Conservation (phyloP, 2,888 invertebrate species). For the Ptychoptera albimana region DNA sequence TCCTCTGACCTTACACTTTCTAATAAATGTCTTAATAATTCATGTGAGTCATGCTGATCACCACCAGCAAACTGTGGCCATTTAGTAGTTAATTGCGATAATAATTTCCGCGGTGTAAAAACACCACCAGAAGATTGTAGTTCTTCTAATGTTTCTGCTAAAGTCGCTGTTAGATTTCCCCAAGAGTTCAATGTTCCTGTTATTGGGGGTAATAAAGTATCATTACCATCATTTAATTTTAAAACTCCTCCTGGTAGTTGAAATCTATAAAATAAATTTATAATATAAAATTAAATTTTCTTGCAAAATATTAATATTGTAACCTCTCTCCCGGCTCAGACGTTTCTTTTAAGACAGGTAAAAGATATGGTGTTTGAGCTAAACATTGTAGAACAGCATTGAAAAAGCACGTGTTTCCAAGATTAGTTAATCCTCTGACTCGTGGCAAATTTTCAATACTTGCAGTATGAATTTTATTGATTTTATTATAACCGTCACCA, state of each 20-base stretch:
- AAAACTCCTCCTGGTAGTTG: constrained; percentile 55
- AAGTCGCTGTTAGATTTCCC: constrained; percentile 47
- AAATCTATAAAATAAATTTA: constrained; percentile 29
- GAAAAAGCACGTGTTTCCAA: constrained; percentile 95
- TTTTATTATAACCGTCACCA: not conserved
- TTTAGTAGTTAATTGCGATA: constrained; percentile 45
- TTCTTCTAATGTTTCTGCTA: constrained; percentile 53
- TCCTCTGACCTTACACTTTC: constrained; percentile 70
- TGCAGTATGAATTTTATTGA: not conserved
- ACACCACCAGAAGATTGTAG: constrained; percentile 48
- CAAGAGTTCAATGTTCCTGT: constrained; percentile 50
- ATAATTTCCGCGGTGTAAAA: constrained; percentile 45
- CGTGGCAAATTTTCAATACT: constrained; percentile 28
- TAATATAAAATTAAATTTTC: not conserved
- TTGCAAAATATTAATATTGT: constrained; percentile 8
- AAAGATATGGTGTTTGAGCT: constrained; percentile 67
- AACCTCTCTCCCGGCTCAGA: constrained; percentile 46
- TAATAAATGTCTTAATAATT: constrained; percentile 74
- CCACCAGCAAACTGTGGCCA: constrained; percentile 81
- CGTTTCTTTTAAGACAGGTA: constrained; percentile 53
- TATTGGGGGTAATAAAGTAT: constrained; percentile 43
- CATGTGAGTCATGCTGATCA: constrained; percentile 95
- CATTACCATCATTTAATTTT: constrained; percentile 34
- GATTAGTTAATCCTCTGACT: constrained; percentile 68
- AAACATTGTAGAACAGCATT: constrained; percentile 92